phyloP scores from a whole-genome alignment of 2,113 vertebrate genomes.

The Xyliphius kryptos region DNA sequence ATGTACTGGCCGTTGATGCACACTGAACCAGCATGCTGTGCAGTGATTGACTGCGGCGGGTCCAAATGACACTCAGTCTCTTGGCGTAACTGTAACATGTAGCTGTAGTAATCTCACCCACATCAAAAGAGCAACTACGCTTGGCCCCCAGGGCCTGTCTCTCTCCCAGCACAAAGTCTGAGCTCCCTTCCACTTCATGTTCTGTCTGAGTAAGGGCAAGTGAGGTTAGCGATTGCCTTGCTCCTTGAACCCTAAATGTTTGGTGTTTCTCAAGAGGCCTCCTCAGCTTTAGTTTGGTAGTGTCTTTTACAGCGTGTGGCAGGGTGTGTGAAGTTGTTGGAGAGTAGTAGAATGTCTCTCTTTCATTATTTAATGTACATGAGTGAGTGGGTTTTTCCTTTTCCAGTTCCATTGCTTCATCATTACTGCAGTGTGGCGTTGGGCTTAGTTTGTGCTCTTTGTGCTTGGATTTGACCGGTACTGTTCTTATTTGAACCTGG shows the following conservation, averaged over 20 bases:
- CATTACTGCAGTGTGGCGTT: constrained; percentile 18
- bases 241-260: not conserved
- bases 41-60: constrained; percentile 79
- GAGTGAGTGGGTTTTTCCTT: constrained; percentile 43
- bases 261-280: constrained; percentile 21
- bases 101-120: constrained; percentile 62
- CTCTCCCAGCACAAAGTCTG: constrained; percentile 12
- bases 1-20: constrained; percentile 56
- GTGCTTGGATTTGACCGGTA: constrained; percentile 27
- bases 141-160: constrained; percentile 49
- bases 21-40: constrained; percentile 78
- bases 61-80: constrained; percentile 80
- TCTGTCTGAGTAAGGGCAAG: constrained; percentile 9
- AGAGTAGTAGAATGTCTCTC: constrained; percentile 59
- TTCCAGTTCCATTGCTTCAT: constrained; percentile 31
- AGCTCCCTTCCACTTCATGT: constrained; percentile 11
- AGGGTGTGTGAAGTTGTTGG: constrained; percentile 21
- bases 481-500: constrained; percentile 49
- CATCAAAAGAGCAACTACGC: constrained; percentile 79
- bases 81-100: constrained; percentile 75
- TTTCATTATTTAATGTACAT: constrained; percentile 54
- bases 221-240: not conserved
- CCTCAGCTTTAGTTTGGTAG: constrained; percentile 40
- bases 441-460: constrained; percentile 30
- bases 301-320: constrained; percentile 51